These are phyloP conservation scores for Myripristis jacobus DNA, from an alignment of 2,797 vertebrate species.

Conservation along the genomic window DNA sequence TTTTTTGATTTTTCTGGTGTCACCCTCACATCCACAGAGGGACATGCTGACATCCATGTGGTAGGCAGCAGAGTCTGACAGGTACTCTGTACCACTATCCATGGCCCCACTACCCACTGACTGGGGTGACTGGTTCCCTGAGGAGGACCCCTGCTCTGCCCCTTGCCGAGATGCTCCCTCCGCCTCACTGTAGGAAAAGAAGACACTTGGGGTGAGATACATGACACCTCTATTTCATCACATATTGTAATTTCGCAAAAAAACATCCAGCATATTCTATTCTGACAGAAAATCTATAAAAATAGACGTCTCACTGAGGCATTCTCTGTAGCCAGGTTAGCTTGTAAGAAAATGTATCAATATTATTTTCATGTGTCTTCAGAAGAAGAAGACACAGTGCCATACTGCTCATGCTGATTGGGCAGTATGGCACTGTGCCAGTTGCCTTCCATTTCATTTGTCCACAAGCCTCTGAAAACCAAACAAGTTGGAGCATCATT, in stretches of 20 bases:
- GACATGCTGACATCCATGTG: constrained; percentile 85
- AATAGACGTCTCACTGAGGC: no score
- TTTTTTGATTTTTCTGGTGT: constrained; percentile 86
- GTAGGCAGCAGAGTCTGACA: constrained; percentile 77
- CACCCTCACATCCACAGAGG: constrained; percentile 89
- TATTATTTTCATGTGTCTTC: no score
- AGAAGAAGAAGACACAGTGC: no score
- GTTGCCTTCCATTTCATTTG: background rate
- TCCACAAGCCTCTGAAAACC: no score
- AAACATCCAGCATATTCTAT: no score
- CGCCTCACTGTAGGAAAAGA: constrained; percentile 75
- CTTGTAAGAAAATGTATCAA: no score
- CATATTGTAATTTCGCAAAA: no score
- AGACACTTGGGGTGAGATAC: background rate
- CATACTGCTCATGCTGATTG: background rate
- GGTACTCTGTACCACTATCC: constrained; percentile 79
- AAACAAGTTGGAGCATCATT: background rate
- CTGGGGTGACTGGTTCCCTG: constrained; percentile 79
- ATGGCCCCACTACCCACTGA: constrained; percentile 73
- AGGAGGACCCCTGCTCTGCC: constrained; percentile 71
- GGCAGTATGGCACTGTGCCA: no score
- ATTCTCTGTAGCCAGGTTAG: no score
- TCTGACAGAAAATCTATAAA: no score
- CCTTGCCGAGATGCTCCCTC: constrained; percentile 71
- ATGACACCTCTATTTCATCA: background rate